Conservation (phyloP, 1,140 invertebrate genomes). For the Adoxophyes honmai region DNA sequence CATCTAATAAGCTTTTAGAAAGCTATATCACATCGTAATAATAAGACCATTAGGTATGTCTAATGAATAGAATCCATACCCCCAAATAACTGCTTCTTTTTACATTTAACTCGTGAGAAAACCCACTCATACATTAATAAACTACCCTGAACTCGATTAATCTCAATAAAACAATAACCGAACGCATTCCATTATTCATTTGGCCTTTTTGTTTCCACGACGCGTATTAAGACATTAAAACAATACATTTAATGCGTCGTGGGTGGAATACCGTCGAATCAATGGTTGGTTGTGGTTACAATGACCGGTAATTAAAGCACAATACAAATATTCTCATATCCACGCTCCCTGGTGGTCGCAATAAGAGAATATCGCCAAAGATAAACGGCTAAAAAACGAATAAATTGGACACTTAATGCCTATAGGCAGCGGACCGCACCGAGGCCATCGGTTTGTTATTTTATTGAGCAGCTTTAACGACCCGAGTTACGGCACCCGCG, state of each 20-base stretch:
- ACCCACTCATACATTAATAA: too few relatives aligned
- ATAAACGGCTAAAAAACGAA: slow-evolving; percentile 25
- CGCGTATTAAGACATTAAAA: slow-evolving; percentile 11
- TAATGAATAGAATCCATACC: too few relatives aligned
- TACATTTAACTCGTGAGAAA: too few relatives aligned
- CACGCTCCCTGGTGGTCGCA: slow-evolving; percentile 65
- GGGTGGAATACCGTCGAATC: slow-evolving; percentile 42
- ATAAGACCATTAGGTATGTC: too few relatives aligned
- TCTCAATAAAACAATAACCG: slow-evolving; percentile 13
- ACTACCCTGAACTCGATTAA: background rate
- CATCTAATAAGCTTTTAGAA: too few relatives aligned
- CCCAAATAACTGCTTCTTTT: too few relatives aligned
- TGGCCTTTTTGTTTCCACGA: background rate
- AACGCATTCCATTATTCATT: slow-evolving; percentile 1
- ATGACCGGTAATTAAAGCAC: slow-evolving; percentile 71
- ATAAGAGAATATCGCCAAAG: slow-evolving; percentile 51
- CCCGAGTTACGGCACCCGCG: too few relatives aligned
- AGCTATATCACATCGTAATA: too few relatives aligned
- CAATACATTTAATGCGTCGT: slow-evolving; percentile 15
- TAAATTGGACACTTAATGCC: slow-evolving; percentile 19
- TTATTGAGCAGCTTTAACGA: background rate
- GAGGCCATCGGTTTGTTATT: slow-evolving; percentile 15
- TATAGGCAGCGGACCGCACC: slow-evolving; percentile 21
- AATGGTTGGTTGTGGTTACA: slow-evolving; percentile 58
- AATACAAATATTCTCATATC: slow-evolving; percentile 67